Conservation (phyloP, 2,888 invertebrate genomes). For the Macrosoma leucophasiata region DNA sequence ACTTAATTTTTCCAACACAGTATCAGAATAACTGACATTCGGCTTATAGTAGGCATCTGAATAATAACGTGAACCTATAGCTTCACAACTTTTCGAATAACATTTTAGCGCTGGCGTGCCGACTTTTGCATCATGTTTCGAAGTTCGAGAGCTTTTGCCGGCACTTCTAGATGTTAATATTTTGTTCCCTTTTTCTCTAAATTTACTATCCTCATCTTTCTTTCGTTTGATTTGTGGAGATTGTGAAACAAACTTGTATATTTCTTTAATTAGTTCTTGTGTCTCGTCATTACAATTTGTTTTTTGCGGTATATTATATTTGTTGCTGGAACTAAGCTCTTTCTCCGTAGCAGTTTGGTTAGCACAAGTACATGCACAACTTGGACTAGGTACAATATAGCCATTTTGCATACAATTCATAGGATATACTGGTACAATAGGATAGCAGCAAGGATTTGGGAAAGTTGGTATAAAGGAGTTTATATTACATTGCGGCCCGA, state of each 20-base stretch:
- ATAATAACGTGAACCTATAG: constrained; percentile 41
- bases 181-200: constrained; percentile 21
- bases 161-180: constrained; percentile 43
- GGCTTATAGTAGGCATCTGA: constrained; percentile 38
- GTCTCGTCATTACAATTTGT: constrained; percentile 38
- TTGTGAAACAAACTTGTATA: constrained; percentile 56
- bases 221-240: constrained; percentile 33
- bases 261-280: constrained; percentile 59
- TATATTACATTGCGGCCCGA: constrained; percentile 30
- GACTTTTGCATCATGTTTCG: constrained; percentile 49
- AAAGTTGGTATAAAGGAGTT: constrained; percentile 37
- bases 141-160: constrained; percentile 38
- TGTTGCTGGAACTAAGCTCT: constrained; percentile 31
- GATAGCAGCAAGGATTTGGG: constrained; percentile 54
- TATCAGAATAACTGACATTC: constrained; percentile 52
- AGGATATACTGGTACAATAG: constrained; percentile 52
- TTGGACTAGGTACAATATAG: constrained; percentile 43
- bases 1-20: constrained; percentile 49
- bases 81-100: constrained; percentile 63
- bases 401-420: constrained; percentile 52
- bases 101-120: constrained; percentile 49
- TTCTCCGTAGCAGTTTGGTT: constrained; percentile 37
- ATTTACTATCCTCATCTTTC: too few relatives aligned
- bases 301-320: constrained; percentile 26
- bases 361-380: constrained; percentile 48